These are phyloP conservation scores for Melanostigma gelatinosum DNA, from an alignment of 2,113 vertebrate genomes.

Conservation along the genomic window DNA sequence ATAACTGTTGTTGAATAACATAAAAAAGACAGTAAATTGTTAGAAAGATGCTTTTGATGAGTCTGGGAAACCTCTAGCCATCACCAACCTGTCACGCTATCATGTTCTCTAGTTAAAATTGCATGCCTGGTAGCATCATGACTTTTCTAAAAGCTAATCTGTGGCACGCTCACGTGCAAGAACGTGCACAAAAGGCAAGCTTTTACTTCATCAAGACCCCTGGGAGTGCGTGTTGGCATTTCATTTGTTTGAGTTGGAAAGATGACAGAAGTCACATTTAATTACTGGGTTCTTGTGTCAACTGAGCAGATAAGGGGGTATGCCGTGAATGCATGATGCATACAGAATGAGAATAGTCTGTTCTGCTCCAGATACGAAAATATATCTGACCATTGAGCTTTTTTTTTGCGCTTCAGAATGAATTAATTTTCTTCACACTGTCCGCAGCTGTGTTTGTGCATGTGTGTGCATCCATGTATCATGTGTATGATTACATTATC, in stretches of 20 bases:
- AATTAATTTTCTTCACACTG: conserved; percentile 18
- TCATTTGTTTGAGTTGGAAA: conserved; percentile 69
- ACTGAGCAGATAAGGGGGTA: conserved; percentile 51
- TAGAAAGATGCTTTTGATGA: conserved; percentile 41
- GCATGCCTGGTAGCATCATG: conserved; percentile 4
- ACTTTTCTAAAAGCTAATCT: conserved; percentile 26
- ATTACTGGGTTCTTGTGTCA: conserved; percentile 70
- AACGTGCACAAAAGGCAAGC: not conserved
- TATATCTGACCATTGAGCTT: conserved; percentile 24
- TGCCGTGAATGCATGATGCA: conserved; percentile 49
- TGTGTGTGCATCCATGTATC: conserved; percentile 31
- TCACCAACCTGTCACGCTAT: conserved; percentile 14
- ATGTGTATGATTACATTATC: conserved; percentile 53
- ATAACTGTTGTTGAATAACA: not conserved
- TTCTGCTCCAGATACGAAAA: conserved; percentile 26
- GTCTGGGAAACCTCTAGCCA: conserved; percentile 14
- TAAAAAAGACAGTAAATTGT: not conserved
- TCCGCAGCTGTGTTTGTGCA: conserved; percentile 24
- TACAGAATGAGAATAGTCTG: conserved; percentile 46
- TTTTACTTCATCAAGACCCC: conserved; percentile 64
- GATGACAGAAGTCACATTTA: conserved; percentile 78
- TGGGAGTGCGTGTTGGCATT: conserved; percentile 59
- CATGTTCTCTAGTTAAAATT: conserved; percentile 2
- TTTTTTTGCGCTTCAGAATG: not conserved
- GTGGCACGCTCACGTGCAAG: too few relatives aligned